Evolutionary conservation across 2,113 vertebrate species (phyloP), one percentile per base, ranked within the genome.

Genomic region (Macheiramphus alcinus): DNA sequence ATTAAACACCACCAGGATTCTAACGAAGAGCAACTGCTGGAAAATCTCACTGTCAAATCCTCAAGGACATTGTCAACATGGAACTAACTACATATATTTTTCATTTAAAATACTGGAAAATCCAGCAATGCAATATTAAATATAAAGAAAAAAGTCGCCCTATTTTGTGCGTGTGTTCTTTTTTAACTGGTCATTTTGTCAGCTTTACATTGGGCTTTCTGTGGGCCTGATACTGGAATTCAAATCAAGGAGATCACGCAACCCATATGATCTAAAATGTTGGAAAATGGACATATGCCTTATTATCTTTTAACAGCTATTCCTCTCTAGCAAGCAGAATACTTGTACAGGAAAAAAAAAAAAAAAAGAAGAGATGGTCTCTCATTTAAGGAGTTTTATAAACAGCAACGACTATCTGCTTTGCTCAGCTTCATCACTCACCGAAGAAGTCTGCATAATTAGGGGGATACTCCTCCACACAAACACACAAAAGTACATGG

Each of bases 41-140:
- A 98, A 98, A 99, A 98, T 98, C 98, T 98, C 98, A 98, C 98
- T 98, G 98, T 98, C 98, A 98, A 98, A 98, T 98, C 98, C 98
- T 98, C 98, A 98, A 98, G 98, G 98, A 98, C 98, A 98, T 86
- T 98, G 98, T 98, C 98, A 98, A 98, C 86, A 97, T 97, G 98
- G 96, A 98, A 97, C 98, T 98, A 97, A 98, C 98, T 98, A 98
- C 98, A 98, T 98, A 98, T 97, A 98, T 98, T 98, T 98, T 98
- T 98, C 98, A 98, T 98, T 98, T 98, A 98, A 98, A 98, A 98
- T 93, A 97, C 95, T 61, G 94, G 97, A 97, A 97, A 95, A 98
- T 97, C 97, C 97, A 97, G 97, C 97, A 95, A 96, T 94, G 92
- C 93, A 56, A 95, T 94, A 97, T 96, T 96, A 98, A 98, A 96